phyloP scores from a whole-genome alignment of 2,888 invertebrate species.

The Sabatieria punctata region DNA sequence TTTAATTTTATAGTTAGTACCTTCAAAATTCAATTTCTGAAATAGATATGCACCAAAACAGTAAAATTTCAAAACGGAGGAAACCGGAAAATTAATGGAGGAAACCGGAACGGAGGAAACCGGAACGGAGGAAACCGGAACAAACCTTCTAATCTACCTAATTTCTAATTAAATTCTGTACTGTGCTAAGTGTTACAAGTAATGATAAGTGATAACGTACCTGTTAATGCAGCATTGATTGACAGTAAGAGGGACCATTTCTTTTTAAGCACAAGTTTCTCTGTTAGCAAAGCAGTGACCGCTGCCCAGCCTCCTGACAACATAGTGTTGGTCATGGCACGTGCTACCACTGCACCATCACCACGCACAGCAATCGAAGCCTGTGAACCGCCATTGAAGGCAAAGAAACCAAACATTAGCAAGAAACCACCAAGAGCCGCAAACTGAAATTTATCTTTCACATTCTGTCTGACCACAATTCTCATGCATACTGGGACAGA shows the following conservation, averaged over 20 bases:
- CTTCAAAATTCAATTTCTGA: too few relatives aligned
- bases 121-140: too few relatives aligned
- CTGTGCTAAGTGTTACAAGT: too few relatives aligned
- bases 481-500: constrained; percentile 34
- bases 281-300: constrained; percentile 32
- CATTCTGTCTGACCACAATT: constrained; percentile 43
- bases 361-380: constrained; percentile 35
- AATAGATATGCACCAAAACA: too few relatives aligned
- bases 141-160: too few relatives aligned
- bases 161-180: not conserved
- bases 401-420: too few relatives aligned
- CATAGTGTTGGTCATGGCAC: constrained; percentile 39
- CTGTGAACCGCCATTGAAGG: constrained; percentile 42
- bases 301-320: constrained; percentile 38
- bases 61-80: too few relatives aligned
- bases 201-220: constrained; percentile 32
- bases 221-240: constrained; percentile 40
- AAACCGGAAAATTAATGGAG: too few relatives aligned
- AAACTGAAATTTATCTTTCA: constrained; percentile 30
- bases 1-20: too few relatives aligned
- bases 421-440: constrained; percentile 40
- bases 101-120: too few relatives aligned
- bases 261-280: constrained; percentile 22
- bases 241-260: constrained; percentile 38
- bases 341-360: constrained; percentile 37